Evolutionary conservation across 1,140 invertebrate species (phyloP).

Genomic region (Helicoverpa zea): DNA sequence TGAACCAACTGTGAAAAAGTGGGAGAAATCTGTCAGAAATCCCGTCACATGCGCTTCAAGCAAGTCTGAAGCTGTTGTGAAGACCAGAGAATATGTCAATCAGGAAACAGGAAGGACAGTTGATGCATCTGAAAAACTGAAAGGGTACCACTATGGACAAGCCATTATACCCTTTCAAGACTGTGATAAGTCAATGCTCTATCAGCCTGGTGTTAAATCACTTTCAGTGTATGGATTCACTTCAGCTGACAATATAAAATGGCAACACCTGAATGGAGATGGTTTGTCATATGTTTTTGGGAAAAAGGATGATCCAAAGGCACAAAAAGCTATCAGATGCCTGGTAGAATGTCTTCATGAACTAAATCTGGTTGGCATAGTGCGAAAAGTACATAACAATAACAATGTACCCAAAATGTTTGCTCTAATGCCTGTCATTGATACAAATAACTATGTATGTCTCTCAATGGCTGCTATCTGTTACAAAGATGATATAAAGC

Average conservation of each 20-base stretch:
- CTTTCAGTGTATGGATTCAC: constrained; percentile 83
- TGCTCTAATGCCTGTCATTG: constrained; percentile 82
- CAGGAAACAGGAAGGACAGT: constrained; percentile 73
- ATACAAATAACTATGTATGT: constrained; percentile 74
- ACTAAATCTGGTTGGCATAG: constrained; percentile 77
- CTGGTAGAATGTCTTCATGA: constrained; percentile 76
- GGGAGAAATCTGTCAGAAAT: constrained; percentile 73
- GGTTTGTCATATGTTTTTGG: constrained; percentile 81
- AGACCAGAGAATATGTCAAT: constrained; percentile 70
- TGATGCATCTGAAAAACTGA: constrained; percentile 64
- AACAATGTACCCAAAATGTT: constrained; percentile 82
- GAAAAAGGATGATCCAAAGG: constrained; percentile 78
- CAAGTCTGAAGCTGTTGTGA: constrained; percentile 66
- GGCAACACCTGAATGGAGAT: constrained; percentile 81
- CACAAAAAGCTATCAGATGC: constrained; percentile 77
- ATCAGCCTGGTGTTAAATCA: constrained; percentile 78
- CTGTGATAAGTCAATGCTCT: constrained; percentile 76
- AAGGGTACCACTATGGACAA: constrained; percentile 80
- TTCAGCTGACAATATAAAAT: constrained; percentile 72
- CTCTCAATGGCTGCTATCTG: constrained; percentile 78
- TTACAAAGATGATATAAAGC: constrained; percentile 83
- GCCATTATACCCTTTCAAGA: constrained; percentile 79
- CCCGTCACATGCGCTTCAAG: constrained; percentile 69
- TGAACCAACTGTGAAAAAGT: constrained; percentile 74
- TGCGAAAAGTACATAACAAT: constrained; percentile 79